These are phyloP conservation scores for Ceramica pisi DNA, from an alignment of 2,888 invertebrate genomes.

Conservation along the genomic window DNA sequence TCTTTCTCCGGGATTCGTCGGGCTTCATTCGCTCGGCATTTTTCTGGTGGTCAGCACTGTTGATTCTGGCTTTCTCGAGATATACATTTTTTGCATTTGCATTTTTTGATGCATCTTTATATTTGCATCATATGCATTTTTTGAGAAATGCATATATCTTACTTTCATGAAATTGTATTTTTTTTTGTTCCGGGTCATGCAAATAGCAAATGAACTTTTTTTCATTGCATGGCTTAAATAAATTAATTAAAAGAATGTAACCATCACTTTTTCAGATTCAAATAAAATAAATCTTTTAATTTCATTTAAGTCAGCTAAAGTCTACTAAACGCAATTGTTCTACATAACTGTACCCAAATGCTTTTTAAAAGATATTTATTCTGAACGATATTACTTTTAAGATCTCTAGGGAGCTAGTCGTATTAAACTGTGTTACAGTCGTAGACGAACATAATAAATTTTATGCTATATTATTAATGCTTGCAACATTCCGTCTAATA, in stretches of 20 bases:
- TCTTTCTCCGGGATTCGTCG: too few species aligned
- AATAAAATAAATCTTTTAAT: constrained; percentile 13
- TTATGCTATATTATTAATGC: not conserved
- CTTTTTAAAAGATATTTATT: constrained; percentile 2
- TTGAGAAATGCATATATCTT: too few species aligned
- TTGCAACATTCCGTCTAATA: not conserved
- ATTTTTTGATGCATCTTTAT: too few species aligned
- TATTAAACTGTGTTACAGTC: not conserved
- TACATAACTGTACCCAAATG: not conserved
- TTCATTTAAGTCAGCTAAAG: not conserved
- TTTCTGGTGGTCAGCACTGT: too few species aligned
- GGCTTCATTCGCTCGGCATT: too few species aligned
- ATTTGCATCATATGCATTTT: too few species aligned
- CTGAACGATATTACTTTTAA: constrained; percentile 14
- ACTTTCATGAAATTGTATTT: too few species aligned
- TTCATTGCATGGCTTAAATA: not conserved
- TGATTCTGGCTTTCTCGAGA: too few species aligned
- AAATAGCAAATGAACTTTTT: too few species aligned
- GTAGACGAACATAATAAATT: not conserved
- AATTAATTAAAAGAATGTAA: not conserved
- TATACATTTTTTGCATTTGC: too few species aligned
- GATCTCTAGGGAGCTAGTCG: constrained; percentile 10
- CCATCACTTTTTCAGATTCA: not conserved
- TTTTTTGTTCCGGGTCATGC: too few species aligned
- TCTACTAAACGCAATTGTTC: not conserved